phyloP scores from a whole-genome alignment of 2,888 invertebrate genomes.

The Corbicula japonica region DNA sequence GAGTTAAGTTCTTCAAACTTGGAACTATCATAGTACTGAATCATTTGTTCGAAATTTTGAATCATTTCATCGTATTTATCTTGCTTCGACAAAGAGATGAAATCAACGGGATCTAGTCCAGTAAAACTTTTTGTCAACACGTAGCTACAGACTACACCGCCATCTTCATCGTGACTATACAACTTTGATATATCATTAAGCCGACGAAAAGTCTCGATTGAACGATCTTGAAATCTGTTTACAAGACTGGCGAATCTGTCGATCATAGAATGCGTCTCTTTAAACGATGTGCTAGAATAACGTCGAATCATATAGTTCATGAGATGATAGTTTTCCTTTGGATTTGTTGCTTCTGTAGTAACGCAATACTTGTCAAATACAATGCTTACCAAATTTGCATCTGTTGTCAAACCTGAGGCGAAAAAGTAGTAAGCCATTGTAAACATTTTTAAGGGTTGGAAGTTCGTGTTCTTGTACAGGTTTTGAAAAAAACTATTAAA shows the following conservation, averaged over 20 bases:
- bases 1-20: slow-evolving; percentile 12
- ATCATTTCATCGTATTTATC: not conserved
- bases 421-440: slow-evolving; percentile 18
- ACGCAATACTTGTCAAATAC: slow-evolving; percentile 19
- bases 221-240: not conserved
- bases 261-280: not conserved
- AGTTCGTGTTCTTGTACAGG: slow-evolving; percentile 21
- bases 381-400: slow-evolving; percentile 1
- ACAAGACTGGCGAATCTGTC: not conserved
- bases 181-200: slow-evolving; percentile 17
- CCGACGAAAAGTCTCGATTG: not conserved
- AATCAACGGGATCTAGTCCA: not conserved
- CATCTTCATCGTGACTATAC: slow-evolving; percentile 22
- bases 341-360: slow-evolving; percentile 10
- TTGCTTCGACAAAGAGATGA: not conserved
- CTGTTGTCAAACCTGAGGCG: slow-evolving; percentile 2
- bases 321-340: slow-evolving; percentile 17
- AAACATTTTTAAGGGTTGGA: slow-evolving; percentile 24
- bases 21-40: not conserved
- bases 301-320: slow-evolving; percentile 18
- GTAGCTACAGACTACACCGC: slow-evolving; percentile 25
- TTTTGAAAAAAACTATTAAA: slow-evolving; percentile 29
- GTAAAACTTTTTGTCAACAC: slow-evolving; percentile 16
- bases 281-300: not conserved
- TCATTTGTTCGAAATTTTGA: not conserved